Conservation (phyloP, 2,888 invertebrate species). For the Acanthoscelides obtectus region DNA sequence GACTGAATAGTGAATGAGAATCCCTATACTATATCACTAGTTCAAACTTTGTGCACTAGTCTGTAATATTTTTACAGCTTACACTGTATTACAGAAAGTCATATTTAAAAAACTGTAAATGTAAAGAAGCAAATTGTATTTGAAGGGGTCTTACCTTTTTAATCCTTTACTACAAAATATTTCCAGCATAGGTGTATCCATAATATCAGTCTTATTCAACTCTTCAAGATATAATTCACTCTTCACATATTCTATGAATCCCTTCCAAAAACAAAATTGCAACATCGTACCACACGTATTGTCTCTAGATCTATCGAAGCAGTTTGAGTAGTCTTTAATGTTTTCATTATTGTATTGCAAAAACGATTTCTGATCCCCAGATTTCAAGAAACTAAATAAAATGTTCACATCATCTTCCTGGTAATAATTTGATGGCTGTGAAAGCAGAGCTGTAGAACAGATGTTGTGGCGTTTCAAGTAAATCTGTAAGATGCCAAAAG, state of each 20-base stretch:
- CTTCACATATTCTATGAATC: conserved; percentile 24
- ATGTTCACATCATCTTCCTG: conserved; percentile 18
- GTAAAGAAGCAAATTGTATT: no score
- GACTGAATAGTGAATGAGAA: no score
- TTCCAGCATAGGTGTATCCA: conserved; percentile 22
- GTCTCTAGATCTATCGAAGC: conserved; percentile 19
- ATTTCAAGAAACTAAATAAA: conserved; percentile 27
- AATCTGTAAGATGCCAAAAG: neutral
- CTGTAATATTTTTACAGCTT: no score
- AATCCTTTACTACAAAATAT: conserved; percentile 25
- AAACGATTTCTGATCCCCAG: conserved; percentile 26
- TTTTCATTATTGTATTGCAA: conserved; percentile 25
- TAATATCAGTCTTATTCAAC: conserved; percentile 17
- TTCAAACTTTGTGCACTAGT: no score
- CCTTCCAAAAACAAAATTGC: conserved; percentile 29
- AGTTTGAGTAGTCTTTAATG: conserved; percentile 21
- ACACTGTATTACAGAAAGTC: no score
- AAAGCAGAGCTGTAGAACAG: conserved; percentile 1
- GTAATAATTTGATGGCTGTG: conserved; percentile 9
- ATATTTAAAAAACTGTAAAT: no score
- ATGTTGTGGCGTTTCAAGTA: conserved; percentile 23
- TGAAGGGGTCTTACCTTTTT: conserved; percentile 10
- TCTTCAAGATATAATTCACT: conserved; percentile 11
- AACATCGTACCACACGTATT: conserved; percentile 25
- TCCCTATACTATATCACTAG: no score